A percentile compares a stretch with the other conserved stretches of the same genome.
phyloP scores from a whole-genome alignment of 2,888 invertebrate species.

The Metalampra italica region DNA sequence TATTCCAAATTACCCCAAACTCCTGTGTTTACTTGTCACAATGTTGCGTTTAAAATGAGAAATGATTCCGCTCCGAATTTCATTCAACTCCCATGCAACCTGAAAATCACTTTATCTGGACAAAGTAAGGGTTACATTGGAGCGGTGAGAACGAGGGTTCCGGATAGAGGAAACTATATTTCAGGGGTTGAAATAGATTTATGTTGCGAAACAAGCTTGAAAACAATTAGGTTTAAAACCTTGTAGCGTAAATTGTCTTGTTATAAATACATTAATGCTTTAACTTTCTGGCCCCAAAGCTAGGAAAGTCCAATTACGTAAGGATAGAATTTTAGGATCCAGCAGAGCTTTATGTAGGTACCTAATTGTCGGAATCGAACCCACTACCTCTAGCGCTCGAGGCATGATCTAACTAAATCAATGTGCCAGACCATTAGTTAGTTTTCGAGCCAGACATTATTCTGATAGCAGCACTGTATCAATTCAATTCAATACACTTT shows the following conservation, averaged over 20 bases:
- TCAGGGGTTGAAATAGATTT: constrained; percentile 10
- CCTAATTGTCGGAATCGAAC: no score
- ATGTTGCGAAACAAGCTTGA: constrained; percentile 7
- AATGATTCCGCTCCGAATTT: neutral
- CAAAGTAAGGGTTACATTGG: neutral
- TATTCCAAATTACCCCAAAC: neutral
- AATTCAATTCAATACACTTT: no score
- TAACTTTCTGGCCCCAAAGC: no score
- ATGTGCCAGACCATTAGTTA: no score
- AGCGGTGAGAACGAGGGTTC: neutral
- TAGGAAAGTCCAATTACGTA: no score
- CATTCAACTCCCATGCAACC: neutral
- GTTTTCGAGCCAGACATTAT: no score
- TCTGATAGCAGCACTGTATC: no score
- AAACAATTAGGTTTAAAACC: constrained; percentile 8
- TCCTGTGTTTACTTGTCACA: neutral
- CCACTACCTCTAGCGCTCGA: no score
- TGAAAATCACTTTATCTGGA: neutral
- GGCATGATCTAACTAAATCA: no score
- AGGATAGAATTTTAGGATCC: no score
- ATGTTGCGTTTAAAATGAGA: constrained; percentile 1
- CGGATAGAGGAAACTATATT: constrained; percentile 11
- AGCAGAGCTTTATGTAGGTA: no score
- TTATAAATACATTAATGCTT: no score
- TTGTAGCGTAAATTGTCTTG: constrained; percentile 1